A percentile compares a stretch with the other conserved stretches of the same genome.
phyloP scores from a whole-genome alignment of 1,140 invertebrate species.

The Zaprionus ornatus region DNA sequence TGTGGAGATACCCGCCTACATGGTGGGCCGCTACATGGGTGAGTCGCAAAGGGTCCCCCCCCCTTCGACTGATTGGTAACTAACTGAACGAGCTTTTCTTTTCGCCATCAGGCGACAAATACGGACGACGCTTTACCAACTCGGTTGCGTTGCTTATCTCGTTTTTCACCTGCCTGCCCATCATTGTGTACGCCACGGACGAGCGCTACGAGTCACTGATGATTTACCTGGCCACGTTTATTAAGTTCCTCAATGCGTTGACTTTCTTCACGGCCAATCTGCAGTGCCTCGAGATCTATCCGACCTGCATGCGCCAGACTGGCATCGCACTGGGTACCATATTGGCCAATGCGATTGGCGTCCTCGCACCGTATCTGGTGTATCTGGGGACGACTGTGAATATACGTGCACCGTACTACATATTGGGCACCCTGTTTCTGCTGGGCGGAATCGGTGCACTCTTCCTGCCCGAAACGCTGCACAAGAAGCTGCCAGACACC shows the following conservation, averaged over 20 bases:
- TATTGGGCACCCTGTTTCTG: slow-evolving; percentile 85
- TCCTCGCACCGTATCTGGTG: slow-evolving; percentile 89
- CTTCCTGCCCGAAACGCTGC: slow-evolving; percentile 89
- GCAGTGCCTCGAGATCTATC: slow-evolving; percentile 88
- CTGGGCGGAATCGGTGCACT: slow-evolving; percentile 85
- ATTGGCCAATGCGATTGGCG: slow-evolving; percentile 85
- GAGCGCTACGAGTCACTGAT: slow-evolving; percentile 79
- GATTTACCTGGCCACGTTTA: slow-evolving; percentile 85
- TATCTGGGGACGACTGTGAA: slow-evolving; percentile 85
- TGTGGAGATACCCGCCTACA: slow-evolving; percentile 86
- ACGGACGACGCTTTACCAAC: slow-evolving; percentile 86
- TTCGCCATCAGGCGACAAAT: slow-evolving; percentile 80
- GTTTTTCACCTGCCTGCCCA: slow-evolving; percentile 84
- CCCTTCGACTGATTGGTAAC: slow-evolving; percentile 25
- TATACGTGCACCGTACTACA: slow-evolving; percentile 85
- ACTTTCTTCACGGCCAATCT: slow-evolving; percentile 87
- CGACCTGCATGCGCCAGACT: slow-evolving; percentile 88
- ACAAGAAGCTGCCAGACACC: slow-evolving; percentile 88
- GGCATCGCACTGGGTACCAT: slow-evolving; percentile 87
- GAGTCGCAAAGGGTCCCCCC: slow-evolving; percentile 24
- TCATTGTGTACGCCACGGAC: slow-evolving; percentile 79
- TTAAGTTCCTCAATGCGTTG: slow-evolving; percentile 87
- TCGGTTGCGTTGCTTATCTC: slow-evolving; percentile 83
- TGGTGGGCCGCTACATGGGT: slow-evolving; percentile 84
- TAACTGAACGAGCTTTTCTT: slow-evolving; percentile 12